These are phyloP conservation scores for Anisognathus igniventris DNA, from an alignment of 2,797 vertebrate genomes.

Conservation along the genomic window DNA sequence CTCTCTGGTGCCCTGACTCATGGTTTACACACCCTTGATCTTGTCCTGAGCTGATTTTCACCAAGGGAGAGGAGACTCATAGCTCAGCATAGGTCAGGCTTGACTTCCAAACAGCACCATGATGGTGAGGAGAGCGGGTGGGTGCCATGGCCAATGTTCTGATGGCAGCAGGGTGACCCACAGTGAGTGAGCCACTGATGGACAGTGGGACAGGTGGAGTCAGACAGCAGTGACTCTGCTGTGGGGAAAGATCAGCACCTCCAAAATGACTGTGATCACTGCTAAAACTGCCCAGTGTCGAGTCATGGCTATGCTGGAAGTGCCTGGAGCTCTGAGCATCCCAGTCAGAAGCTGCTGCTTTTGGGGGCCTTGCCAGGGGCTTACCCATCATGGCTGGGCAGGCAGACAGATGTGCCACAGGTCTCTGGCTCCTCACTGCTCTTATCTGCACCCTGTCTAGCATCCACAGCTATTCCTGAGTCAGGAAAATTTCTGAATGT, in stretches of 20 bases:
- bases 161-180: background rate
- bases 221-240: background rate
- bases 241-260: background rate
- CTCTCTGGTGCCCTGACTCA: background rate
- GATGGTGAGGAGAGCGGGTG: background rate
- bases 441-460: background rate
- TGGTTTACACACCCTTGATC: background rate
- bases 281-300: background rate
- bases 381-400: background rate
- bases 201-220: background rate
- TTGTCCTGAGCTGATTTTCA: background rate
- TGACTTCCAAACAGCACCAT: background rate
- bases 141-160: background rate
- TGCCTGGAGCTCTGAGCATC: background rate
- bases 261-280: background rate
- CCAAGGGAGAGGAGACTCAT: background rate
- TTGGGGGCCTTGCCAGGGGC: fast-evolving
- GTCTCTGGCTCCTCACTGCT: background rate
- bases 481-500: background rate
- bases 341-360: background rate
- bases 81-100: background rate
- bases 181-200: fast-evolving
- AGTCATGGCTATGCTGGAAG: background rate
- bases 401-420: fast-evolving
- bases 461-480: background rate